Evolutionary conservation across 2,888 invertebrate genomes (phyloP).

Genomic region (Spilarctia lutea): DNA sequence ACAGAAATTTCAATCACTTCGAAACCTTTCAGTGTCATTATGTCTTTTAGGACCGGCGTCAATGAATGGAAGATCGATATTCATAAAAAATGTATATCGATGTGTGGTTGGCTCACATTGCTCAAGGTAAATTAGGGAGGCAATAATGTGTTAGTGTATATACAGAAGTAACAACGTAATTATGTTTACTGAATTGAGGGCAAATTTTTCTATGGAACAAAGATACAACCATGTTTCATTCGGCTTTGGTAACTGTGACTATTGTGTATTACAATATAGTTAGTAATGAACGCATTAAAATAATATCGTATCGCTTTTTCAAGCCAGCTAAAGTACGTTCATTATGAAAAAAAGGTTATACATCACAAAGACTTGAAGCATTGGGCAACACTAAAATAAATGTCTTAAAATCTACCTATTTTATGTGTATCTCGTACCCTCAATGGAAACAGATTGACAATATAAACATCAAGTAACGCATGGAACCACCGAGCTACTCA

Average conservation of each 20-base stretch:
- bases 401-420: background rate
- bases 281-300: background rate
- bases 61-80: slow-evolving; percentile 37
- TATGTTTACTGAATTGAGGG: background rate
- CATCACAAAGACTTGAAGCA: background rate
- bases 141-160: slow-evolving; percentile 31
- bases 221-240: background rate
- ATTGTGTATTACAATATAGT: background rate
- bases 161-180: slow-evolving; percentile 14
- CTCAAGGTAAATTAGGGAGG: slow-evolving; percentile 30
- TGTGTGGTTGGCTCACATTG: slow-evolving; percentile 21
- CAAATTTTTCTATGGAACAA: background rate
- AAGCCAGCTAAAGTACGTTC: background rate
- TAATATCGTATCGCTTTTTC: background rate
- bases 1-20: slow-evolving; percentile 28
- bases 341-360: background rate
- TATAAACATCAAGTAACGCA: background rate
- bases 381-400: no score
- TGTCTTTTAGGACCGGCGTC: slow-evolving; percentile 19
- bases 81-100: slow-evolving; percentile 39
- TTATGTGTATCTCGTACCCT: background rate
- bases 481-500: background rate
- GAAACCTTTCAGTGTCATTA: slow-evolving; percentile 29
- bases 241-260: background rate
- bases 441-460: no score